A percentile compares a stretch with the other conserved stretches of the same genome.
Conservation (phyloP, 1,140 invertebrate species). For the Cepaea nemoralis region DNA sequence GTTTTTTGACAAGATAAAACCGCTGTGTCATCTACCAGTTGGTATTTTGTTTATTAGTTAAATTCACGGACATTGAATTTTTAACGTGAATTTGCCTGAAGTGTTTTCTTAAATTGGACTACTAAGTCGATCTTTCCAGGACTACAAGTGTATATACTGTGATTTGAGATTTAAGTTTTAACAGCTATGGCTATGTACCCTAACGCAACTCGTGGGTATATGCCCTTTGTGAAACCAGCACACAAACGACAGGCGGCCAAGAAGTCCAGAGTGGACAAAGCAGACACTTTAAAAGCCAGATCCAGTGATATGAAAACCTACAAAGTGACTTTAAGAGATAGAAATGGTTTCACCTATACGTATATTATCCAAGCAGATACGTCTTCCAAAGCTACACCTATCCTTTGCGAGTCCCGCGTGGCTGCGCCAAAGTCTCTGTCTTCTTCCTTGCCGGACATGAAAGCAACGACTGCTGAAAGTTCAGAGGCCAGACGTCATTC, state of each 20-base stretch:
- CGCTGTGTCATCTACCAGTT: no score
- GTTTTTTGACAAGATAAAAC: no score
- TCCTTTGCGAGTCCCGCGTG: conserved; percentile 59
- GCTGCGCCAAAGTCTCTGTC: conserved; percentile 48
- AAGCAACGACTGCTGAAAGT: conserved; percentile 1
- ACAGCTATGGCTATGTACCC: conserved; percentile 66
- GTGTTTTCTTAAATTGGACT: no score
- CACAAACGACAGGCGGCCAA: conserved; percentile 51
- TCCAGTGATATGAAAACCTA: conserved; percentile 60
- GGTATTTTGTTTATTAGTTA: no score
- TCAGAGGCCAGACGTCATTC: conserved; percentile 37
- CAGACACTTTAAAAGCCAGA: conserved; percentile 47
- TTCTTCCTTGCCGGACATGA: conserved; percentile 57
- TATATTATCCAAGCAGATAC: conserved; percentile 66
- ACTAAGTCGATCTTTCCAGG: no score
- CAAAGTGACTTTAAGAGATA: conserved; percentile 64
- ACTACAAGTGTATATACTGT: no score
- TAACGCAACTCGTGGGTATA: conserved; percentile 66
- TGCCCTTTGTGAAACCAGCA: conserved; percentile 64
- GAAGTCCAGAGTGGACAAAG: conserved; percentile 51
- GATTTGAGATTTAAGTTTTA: no score
- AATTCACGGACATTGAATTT: no score
- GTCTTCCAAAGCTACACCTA: conserved; percentile 60
- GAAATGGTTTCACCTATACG: conserved; percentile 63
- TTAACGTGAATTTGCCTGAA: no score